phyloP scores from a whole-genome alignment of 2,113 vertebrate species.

The Cygnus atratus region DNA sequence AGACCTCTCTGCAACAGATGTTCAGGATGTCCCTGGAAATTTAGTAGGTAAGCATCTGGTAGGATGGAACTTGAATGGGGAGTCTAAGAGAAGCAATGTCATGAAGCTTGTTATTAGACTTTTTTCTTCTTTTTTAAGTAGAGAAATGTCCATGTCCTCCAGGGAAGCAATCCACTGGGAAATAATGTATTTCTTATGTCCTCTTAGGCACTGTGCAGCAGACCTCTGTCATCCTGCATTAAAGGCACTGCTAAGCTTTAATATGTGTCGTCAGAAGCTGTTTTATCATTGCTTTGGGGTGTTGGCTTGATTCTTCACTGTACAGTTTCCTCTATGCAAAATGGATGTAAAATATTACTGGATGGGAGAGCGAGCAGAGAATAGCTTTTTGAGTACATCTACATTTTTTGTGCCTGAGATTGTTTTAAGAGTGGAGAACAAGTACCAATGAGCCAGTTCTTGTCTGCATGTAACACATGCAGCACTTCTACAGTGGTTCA shows the following conservation, averaged over 20 bases:
- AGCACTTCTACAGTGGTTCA: not conserved
- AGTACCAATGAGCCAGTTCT: not conserved
- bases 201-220: not conserved
- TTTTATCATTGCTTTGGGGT: not conserved
- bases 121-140: not conserved
- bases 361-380: not conserved
- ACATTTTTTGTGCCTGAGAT: not conserved
- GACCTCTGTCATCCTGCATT: not conserved
- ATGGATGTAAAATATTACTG: not conserved
- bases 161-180: not conserved
- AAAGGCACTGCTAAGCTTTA: not conserved
- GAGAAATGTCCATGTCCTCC: not conserved
- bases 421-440: not conserved
- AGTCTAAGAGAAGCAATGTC: not conserved
- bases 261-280: not conserved
- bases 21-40: not conserved
- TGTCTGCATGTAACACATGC: not conserved
- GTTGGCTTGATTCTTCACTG: not conserved
- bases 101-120: not conserved
- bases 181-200: not conserved
- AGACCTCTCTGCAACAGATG: not conserved
- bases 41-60: not conserved
- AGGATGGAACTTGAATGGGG: not conserved
- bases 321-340: not conserved
- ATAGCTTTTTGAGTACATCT: not conserved